phyloP scores from a whole-genome alignment of 1,140 invertebrate species.

The Magallana ariakensis region DNA sequence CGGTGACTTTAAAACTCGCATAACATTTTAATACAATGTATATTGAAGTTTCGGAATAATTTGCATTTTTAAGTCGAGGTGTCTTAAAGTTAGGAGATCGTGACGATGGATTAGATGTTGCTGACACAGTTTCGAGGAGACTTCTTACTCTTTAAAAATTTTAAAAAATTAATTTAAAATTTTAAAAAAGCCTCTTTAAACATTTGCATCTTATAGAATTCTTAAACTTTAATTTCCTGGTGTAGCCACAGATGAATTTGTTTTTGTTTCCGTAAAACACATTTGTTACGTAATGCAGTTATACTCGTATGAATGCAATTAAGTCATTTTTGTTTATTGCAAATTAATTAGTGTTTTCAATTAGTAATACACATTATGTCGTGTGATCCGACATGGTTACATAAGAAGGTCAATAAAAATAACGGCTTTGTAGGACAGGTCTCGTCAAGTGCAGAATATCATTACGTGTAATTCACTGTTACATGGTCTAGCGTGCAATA shows the following conservation, averaged over 20 bases:
- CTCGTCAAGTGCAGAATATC: not conserved
- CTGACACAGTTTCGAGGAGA: not conserved
- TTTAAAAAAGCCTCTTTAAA: too few relatives aligned
- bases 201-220: not conserved
- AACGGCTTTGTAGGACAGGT: not conserved
- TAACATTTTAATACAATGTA: too few relatives aligned
- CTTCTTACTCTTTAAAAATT: not conserved
- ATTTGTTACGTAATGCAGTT: not conserved
- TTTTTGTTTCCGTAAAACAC: not conserved
- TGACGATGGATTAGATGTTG: not conserved
- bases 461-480: not conserved
- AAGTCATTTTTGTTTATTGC: not conserved
- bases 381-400: constrained; percentile 24
- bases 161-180: too few relatives aligned
- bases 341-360: constrained; percentile 7
- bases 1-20: too few relatives aligned
- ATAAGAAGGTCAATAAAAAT: not conserved
- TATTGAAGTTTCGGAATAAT: too few relatives aligned
- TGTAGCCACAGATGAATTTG: not conserved
- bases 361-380: constrained; percentile 26
- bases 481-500: not conserved
- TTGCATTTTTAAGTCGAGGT: too few relatives aligned
- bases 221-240: not conserved
- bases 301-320: not conserved
- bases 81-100: not conserved